Evolutionary conservation across 2,888 invertebrate genomes (phyloP).

Genomic region (Lepidocyrtinus sp.): DNA sequence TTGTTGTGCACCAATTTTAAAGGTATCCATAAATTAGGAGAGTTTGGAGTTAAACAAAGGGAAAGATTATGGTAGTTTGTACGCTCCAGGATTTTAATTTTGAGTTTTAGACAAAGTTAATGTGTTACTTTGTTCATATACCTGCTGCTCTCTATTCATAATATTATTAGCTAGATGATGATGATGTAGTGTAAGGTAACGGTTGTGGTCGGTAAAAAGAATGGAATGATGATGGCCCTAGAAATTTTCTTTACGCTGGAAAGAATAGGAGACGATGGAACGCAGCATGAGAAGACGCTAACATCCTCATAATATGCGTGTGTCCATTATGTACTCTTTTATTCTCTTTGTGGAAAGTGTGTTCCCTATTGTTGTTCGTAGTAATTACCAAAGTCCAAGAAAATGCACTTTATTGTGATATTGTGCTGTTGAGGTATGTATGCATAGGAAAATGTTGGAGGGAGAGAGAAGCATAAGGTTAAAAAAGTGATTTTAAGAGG

Average conservation of each 20-base stretch:
- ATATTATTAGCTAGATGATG: conserved; percentile 14
- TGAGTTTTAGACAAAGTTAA: neutral
- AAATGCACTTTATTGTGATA: neutral
- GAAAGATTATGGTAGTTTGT: neutral
- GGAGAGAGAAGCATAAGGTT: conserved; percentile 43
- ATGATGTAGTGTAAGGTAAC: conserved; percentile 5
- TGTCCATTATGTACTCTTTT: conserved; percentile 33
- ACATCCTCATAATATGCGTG: conserved; percentile 47
- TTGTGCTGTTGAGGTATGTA: conserved; percentile 16
- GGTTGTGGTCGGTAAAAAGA: conserved; percentile 4
- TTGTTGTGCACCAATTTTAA: too few relatives aligned
- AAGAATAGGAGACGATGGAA: neutral
- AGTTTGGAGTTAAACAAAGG: neutral
- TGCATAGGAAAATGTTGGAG: conserved; percentile 19
- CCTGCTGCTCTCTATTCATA: neutral
- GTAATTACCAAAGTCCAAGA: conserved; percentile 34
- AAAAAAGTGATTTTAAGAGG: conserved; percentile 57
- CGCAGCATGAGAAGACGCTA: conserved; percentile 41
- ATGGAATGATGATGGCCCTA: neutral
- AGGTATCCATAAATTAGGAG: neutral
- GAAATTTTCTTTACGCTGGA: conserved; percentile 6
- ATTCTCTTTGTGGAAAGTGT: conserved; percentile 11
- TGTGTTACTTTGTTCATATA: conserved; percentile 1
- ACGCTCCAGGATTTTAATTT: neutral
- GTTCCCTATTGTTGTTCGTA: conserved; percentile 27